Percentiles rank a stretch among this genome's conserved stretches.
phyloP scores from a whole-genome alignment of 2,113 vertebrate genomes.

The Pycnonotus jocosus region DNA sequence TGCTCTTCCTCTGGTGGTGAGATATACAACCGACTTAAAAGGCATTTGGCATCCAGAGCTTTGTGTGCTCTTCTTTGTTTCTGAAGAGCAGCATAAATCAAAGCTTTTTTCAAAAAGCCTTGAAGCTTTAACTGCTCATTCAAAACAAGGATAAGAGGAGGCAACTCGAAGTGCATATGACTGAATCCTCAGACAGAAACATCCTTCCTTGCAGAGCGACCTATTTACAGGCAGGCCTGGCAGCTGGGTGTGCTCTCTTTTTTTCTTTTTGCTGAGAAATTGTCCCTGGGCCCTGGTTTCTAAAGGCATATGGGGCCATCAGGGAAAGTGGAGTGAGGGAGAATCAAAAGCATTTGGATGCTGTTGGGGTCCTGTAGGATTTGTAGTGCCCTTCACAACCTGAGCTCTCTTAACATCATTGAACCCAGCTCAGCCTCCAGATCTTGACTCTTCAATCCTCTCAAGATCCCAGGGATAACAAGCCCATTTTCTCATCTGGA shows the following conservation, averaged over 20 bases:
- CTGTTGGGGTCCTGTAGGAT: background rate
- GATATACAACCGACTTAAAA: background rate
- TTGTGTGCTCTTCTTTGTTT: constrained; percentile 20
- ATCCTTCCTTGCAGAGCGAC: background rate
- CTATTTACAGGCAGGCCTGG: background rate
- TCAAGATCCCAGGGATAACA: background rate
- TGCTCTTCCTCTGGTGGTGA: background rate
- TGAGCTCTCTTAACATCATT: background rate
- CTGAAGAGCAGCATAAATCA: constrained; percentile 48
- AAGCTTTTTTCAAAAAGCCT: constrained; percentile 27
- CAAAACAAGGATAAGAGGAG: constrained; percentile 25
- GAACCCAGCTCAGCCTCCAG: background rate
- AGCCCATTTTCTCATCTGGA: background rate
- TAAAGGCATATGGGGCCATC: background rate
- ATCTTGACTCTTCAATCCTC: background rate
- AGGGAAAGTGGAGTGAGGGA: background rate
- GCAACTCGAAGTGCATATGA: background rate
- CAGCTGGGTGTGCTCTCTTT: background rate
- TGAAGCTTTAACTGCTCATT: constrained; percentile 4
- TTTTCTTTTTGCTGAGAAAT: background rate
- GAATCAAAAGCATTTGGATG: background rate
- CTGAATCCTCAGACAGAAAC: background rate
- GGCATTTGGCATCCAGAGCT: constrained; percentile 7
- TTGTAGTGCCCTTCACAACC: background rate
- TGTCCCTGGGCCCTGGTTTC: background rate